Percentiles rank a stretch among this genome's conserved stretches.
These are phyloP conservation scores for Synodontis membranacea DNA, from an alignment of 2,113 vertebrate species.

Conservation along the genomic window DNA sequence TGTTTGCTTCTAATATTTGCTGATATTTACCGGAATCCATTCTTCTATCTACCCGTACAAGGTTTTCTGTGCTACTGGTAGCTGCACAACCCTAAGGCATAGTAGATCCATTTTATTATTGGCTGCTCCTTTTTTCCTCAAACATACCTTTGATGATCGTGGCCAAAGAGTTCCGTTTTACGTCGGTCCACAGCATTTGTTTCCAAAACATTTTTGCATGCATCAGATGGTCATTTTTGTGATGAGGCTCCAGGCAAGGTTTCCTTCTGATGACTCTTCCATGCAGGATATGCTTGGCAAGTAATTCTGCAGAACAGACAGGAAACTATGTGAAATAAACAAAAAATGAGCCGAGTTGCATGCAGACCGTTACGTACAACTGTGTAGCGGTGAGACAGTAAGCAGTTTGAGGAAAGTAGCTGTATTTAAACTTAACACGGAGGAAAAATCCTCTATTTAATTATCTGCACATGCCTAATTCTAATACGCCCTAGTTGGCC, in stretches of 20 bases:
- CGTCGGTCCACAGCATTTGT: neutral
- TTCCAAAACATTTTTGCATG: neutral
- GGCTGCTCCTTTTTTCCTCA: no score
- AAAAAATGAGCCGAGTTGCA: neutral
- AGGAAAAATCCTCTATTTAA: neutral
- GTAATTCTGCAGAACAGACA: neutral
- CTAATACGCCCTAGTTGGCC: neutral
- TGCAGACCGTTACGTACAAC: neutral
- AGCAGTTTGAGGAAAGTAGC: neutral
- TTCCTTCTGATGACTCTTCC: neutral
- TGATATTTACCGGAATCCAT: no score
- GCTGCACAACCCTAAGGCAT: no score
- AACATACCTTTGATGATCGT: no score
- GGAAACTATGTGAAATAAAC: neutral
- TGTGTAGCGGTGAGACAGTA: neutral
- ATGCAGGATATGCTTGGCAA: neutral
- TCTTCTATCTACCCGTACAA: neutral
- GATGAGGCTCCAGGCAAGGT: neutral
- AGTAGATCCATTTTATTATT: no score
- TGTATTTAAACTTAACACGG: neutral
- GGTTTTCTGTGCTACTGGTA: neutral
- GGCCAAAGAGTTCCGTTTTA: no score
- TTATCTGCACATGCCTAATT: neutral
- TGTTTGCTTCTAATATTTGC: no score
- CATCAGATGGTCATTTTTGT: neutral